Base-by-base conservation (phyloP, 2,888 invertebrate genomes). In the Trichogramma dendrolimi region DNA sequence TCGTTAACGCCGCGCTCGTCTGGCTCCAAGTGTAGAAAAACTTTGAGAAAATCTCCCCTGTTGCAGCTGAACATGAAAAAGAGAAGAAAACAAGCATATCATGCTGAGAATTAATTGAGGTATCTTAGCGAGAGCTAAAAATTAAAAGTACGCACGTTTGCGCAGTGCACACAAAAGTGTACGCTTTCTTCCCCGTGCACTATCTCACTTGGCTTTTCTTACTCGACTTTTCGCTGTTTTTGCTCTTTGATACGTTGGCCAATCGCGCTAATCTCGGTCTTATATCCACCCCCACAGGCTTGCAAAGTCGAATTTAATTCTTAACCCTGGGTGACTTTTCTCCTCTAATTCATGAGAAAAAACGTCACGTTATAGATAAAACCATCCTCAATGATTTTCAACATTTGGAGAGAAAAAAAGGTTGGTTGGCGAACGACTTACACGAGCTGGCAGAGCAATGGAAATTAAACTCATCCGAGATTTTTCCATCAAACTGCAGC, bases 11-110 rank as follows among this genome's bases (percentile, higher is more conserved):
- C 83, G 0, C 85, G 85, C 47, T 82, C 83, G 0, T 85, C 86
- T 63, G 84, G 83, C 58, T 90, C 89, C 67, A 91, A 83, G 72
- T 91, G 90, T 57, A 87, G 83, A 80, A 89, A 92, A 60, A 91
- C 84, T 79, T 91, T 90, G 68, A 92, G 79, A 79, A 87, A 91
- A 80, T 91, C 91, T 0, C 88, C 88, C 55, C 84, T 83, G 63
- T 84, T 81, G 76, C 91, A 91, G 70, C 91, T 91, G 85, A 7
- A 27, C 27, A 27, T 86, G 87, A 75, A 80, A 79, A 69, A 71
- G 68, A 43, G 39, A 42, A 10, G 44, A 46, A 46, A 27, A 27
- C 4, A 55, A n/a, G n/a, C 5, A 55, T 47, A 54, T 58, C 58
- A 55, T 55, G 54, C 58, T 50, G 54, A 38, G 62, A 58, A 62